phyloP scores from a whole-genome alignment of 2,797 vertebrate species.

The Philypnodon macrostomus region DNA sequence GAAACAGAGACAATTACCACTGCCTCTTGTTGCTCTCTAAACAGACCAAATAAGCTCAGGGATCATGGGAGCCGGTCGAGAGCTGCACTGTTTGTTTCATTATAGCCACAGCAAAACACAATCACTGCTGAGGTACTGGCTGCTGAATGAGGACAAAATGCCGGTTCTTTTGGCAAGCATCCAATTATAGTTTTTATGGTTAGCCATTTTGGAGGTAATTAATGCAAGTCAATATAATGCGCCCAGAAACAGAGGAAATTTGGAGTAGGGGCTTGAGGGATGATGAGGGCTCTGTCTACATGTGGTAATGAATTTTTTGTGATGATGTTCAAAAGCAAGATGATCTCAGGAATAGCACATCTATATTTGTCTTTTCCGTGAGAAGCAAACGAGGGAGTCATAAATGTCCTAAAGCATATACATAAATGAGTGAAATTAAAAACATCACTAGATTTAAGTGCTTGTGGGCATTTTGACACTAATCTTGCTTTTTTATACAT shows the following conservation, averaged over 20 bases:
- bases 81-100: slow-evolving; percentile 27
- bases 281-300: slow-evolving; percentile 66
- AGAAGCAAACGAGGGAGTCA: slow-evolving; percentile 44
- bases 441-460: too few species aligned
- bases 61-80: slow-evolving; percentile 63
- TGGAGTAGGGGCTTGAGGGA: slow-evolving; percentile 55
- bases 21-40: slow-evolving; percentile 55
- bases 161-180: slow-evolving; percentile 9
- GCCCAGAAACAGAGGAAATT: background rate
- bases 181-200: slow-evolving; percentile 13
- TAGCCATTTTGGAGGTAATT: slow-evolving; percentile 5
- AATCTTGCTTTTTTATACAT: too few species aligned
- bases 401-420: slow-evolving; percentile 52
- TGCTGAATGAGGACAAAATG: slow-evolving; percentile 8
- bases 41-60: slow-evolving; percentile 74
- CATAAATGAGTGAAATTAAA: slow-evolving; percentile 55
- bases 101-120: slow-evolving; percentile 11
- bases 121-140: slow-evolving; percentile 3
- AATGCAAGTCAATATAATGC: slow-evolving; percentile 6
- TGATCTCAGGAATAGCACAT: slow-evolving; percentile 65
- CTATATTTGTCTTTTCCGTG: slow-evolving; percentile 54
- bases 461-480: too few species aligned
- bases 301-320: slow-evolving; percentile 74
- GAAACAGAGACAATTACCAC: slow-evolving; percentile 51
- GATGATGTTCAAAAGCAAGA: slow-evolving; percentile 70